phyloP scores from a whole-genome alignment of 2,888 invertebrate genomes.

The Parnassius orleans region DNA sequence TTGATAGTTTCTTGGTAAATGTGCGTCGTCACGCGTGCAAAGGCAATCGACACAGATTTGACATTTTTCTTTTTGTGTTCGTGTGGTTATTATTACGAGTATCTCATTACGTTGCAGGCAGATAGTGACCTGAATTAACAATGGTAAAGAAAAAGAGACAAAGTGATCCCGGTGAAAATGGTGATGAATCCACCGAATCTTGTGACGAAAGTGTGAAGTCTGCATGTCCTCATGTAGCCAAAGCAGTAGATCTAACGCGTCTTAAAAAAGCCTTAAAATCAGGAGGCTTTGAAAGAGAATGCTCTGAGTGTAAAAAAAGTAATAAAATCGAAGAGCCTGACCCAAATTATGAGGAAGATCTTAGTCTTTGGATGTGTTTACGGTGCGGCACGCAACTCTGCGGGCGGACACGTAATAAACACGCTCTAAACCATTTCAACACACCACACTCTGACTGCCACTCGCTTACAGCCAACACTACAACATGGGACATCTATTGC shows the following conservation, averaged over 20 bases:
- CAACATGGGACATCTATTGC: slow-evolving; percentile 88
- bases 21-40: slow-evolving; percentile 80
- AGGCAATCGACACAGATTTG: slow-evolving; percentile 78
- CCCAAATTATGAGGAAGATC: slow-evolving; percentile 74
- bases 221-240: slow-evolving; percentile 85
- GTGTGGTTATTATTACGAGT: slow-evolving; percentile 76
- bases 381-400: slow-evolving; percentile 90
- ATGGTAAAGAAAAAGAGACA: slow-evolving; percentile 90
- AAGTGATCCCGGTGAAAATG: slow-evolving; percentile 82
- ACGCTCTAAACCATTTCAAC: slow-evolving; percentile 87
- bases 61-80: slow-evolving; percentile 77
- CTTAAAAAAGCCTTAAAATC: slow-evolving; percentile 81
- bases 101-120: slow-evolving; percentile 76
- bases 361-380: slow-evolving; percentile 88
- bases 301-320: slow-evolving; percentile 81
- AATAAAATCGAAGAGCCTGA: slow-evolving; percentile 62
- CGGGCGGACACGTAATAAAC: slow-evolving; percentile 84
- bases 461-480: slow-evolving; percentile 86
- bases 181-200: slow-evolving; percentile 86
- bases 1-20: slow-evolving; percentile 53
- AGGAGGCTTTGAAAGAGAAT: slow-evolving; percentile 78
- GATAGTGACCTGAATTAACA: slow-evolving; percentile 58
- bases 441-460: slow-evolving; percentile 89
- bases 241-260: slow-evolving; percentile 83
- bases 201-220: slow-evolving; percentile 84